Evolutionary conservation across 2,113 vertebrate genomes (phyloP).

Genomic region (Callipepla squamata): DNA sequence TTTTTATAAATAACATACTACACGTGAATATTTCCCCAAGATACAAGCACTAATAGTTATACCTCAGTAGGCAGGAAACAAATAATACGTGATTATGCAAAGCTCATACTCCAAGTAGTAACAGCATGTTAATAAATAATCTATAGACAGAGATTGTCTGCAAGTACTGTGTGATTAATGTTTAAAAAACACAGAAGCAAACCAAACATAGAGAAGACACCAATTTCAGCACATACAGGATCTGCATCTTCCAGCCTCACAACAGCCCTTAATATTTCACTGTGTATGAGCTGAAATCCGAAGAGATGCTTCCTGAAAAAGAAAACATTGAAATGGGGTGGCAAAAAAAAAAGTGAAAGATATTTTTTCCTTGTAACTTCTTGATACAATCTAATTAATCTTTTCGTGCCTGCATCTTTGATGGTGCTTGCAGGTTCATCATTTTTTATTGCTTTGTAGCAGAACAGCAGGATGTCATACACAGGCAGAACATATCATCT

Average conservation of each 20-base stretch:
- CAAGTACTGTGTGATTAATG: accelerated
- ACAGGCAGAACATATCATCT: too few species aligned
- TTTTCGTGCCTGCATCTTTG: neutral
- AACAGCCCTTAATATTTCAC: neutral
- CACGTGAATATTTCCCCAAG: neutral
- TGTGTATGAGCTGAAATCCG: neutral
- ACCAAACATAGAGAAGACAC: neutral
- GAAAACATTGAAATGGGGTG: neutral
- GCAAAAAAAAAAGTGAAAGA: neutral
- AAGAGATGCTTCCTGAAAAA: neutral
- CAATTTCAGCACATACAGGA: neutral
- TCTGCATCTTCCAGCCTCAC: neutral
- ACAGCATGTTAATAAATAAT: neutral
- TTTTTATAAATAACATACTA: neutral
- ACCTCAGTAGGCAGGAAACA: neutral
- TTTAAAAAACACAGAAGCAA: neutral
- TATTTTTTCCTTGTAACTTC: neutral
- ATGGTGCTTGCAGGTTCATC: neutral
- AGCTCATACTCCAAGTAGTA: neutral
- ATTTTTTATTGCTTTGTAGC: neutral
- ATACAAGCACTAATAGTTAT: constrained; percentile 1
- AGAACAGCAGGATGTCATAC: neutral
- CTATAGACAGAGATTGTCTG: neutral
- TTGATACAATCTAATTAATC: neutral
- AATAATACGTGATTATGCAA: neutral